Evolutionary conservation across 2,113 vertebrate genomes (phyloP).

Genomic region (Craseonycteris thonglongyai): DNA sequence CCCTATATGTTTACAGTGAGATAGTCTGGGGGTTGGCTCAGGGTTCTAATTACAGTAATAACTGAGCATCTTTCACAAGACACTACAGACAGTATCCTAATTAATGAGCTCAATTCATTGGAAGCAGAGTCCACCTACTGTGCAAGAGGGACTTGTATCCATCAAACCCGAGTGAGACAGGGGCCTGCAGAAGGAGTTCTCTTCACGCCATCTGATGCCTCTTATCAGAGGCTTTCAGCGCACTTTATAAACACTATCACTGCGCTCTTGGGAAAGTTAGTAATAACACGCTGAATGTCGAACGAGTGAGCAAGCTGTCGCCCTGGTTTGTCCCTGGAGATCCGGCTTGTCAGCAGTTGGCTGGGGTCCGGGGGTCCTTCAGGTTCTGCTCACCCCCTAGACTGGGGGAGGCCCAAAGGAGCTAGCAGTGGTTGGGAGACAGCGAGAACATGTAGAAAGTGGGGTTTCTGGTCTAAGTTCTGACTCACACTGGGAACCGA

Average conservation of each 20-base stretch:
- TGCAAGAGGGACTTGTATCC: background rate
- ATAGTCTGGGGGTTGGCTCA: background rate
- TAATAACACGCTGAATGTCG: background rate
- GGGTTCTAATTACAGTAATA: slow-evolving; percentile 35
- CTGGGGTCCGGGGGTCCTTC: background rate
- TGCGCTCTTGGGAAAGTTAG: slow-evolving; percentile 30
- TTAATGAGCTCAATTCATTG: slow-evolving; percentile 46
- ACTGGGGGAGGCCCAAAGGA: background rate
- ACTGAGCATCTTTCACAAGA: background rate
- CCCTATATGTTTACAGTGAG: background rate
- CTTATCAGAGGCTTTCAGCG: slow-evolving; percentile 27
- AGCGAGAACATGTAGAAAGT: background rate
- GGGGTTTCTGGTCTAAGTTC: background rate
- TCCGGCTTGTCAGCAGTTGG: background rate
- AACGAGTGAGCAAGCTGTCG: background rate
- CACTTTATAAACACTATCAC: slow-evolving; percentile 36
- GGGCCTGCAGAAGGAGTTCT: background rate
- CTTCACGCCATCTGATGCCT: background rate
- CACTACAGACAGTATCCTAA: slow-evolving; percentile 34
- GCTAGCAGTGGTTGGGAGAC: background rate
- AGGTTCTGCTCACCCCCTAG: background rate
- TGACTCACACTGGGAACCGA: background rate
- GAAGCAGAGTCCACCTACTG: background rate
- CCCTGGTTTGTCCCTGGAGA: background rate
- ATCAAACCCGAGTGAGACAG: background rate